Evolutionary conservation across 2,113 vertebrate genomes (phyloP).

Genomic region (Recurvirostra avosetta): DNA sequence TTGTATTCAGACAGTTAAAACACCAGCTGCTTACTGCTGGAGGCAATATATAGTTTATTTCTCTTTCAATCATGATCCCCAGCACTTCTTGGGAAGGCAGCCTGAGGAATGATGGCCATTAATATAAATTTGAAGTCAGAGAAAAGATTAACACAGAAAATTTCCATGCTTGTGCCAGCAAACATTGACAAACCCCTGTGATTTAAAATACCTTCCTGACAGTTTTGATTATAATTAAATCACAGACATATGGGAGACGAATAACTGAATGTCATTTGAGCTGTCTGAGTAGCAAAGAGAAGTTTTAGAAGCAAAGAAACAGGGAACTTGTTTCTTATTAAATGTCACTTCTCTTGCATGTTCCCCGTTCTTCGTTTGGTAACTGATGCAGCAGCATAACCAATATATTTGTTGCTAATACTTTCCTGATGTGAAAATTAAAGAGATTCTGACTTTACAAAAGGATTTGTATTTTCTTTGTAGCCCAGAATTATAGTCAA

Average conservation of each 20-base stretch:
- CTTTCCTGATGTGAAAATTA: not conserved
- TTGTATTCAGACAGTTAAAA: slow-evolving; percentile 51
- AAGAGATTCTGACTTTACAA: not conserved
- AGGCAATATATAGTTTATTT: slow-evolving; percentile 49
- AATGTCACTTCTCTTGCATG: not conserved
- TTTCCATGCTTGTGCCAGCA: slow-evolving; percentile 30
- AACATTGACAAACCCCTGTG: slow-evolving; percentile 50
- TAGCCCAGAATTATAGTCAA: not conserved
- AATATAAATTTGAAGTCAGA: slow-evolving; percentile 64
- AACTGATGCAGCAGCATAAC: not conserved
- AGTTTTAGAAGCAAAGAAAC: slow-evolving; percentile 20
- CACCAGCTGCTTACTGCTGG: slow-evolving; percentile 18
- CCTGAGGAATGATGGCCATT: slow-evolving; percentile 45
- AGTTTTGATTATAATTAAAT: slow-evolving; percentile 74
- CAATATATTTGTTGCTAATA: not conserved
- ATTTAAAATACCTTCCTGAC: slow-evolving; percentile 65
- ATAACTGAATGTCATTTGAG: slow-evolving; percentile 58
- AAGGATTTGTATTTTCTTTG: not conserved
- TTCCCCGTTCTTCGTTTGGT: not conserved
- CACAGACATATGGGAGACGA: slow-evolving; percentile 51
- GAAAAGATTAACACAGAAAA: slow-evolving; percentile 61
- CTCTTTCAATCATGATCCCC: slow-evolving; percentile 11
- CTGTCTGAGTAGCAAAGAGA: slow-evolving; percentile 13
- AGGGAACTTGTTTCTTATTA: not conserved
- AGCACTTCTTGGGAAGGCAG: slow-evolving; percentile 27